Evolutionary conservation across 1,140 invertebrate species (phyloP), one percentile per base, ranked within the genome.

Genomic region (Cyclargus thomasi): DNA sequence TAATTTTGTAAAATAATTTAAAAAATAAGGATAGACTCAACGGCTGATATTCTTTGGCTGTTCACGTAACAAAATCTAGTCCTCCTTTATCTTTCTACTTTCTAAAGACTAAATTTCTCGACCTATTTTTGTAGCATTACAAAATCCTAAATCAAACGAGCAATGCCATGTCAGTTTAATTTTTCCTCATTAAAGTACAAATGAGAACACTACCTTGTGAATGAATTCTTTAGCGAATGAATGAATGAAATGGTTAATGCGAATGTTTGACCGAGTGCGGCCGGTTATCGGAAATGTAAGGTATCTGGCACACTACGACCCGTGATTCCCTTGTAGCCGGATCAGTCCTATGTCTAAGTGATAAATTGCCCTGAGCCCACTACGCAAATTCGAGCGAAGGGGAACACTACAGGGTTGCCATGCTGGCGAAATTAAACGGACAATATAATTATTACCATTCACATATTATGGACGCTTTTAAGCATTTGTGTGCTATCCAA

Each of bases 331-430:
- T 75, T 74, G 76, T 65, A 65, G 53, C 16, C 47, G 73, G 77
- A 65, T 72, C 78, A 74, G 82, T 85, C 80, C 82, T 87, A 85
- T 76, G 78, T 78, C 82, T 86, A 86, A 88, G 83, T 86, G 85
- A 84, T 88, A 88, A 88, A 88, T 88, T 88, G 82, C 81, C 70
- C 67, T 65, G 72, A 70, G 77, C 77, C 63, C 82, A 76, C 81
- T 77, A 83, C 82, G 84, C 84, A 85, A 85, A 88, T 85, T 88
- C 79, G 77, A 83, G 76, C 74, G 79, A 77, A 78, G 82, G 80
- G 81, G 81, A 78, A 64, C 69, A 21, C 10, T 20, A 17, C 18
- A 59, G 55, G 55, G 55, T 59, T 20, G 65, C 35, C 57, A 76
- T 73, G 39, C 14, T 47, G 1, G 39, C 14, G 14, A 47, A 47